phyloP scores from a whole-genome alignment of 2,113 vertebrate genomes.

The Cottus gobio region DNA sequence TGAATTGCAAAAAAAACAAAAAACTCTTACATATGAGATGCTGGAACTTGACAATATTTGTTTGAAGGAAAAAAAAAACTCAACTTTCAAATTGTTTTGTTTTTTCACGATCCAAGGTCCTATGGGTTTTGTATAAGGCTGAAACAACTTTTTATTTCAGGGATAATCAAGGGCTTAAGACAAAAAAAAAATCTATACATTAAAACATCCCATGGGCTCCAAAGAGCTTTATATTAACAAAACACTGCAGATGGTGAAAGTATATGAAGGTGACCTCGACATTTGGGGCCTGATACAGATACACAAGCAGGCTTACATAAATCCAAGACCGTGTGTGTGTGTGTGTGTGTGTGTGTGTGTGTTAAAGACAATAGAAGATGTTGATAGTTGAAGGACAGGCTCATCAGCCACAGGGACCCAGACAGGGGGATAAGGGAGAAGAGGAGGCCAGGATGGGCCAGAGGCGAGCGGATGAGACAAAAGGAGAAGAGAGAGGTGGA shows the following conservation, averaged over 20 bases:
- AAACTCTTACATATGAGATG: not conserved
- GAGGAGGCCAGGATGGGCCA: slow-evolving; percentile 59
- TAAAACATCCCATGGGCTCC: not conserved
- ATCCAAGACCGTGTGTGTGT: slow-evolving; percentile 30
- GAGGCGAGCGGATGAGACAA: slow-evolving; percentile 65
- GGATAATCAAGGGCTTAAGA: slow-evolving; percentile 11
- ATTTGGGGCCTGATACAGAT: slow-evolving; percentile 41
- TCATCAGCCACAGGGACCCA: slow-evolving; percentile 69
- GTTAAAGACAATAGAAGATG: slow-evolving; percentile 67
- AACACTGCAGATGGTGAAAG: slow-evolving; percentile 45
- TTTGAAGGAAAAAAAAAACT: not conserved
- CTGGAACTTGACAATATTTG: not conserved
- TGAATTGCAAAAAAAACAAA: not conserved
- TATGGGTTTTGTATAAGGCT: not conserved
- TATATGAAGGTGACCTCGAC: slow-evolving; percentile 64
- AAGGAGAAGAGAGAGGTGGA: slow-evolving; percentile 66
- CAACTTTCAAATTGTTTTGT: too few relatives aligned
- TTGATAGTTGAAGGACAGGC: slow-evolving; percentile 82
- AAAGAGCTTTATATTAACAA: slow-evolving; percentile 9
- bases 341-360: slow-evolving; percentile 23
- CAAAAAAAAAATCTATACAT: not conserved
- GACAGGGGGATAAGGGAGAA: slow-evolving; percentile 70
- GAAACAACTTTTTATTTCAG: not conserved
- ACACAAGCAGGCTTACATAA: slow-evolving; percentile 32
- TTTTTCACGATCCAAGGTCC: not conserved